Percentiles rank a stretch among this genome's conserved stretches.
Evolutionary conservation across 1,140 invertebrate species (phyloP).

Genomic region (Drosophila lacertosa): DNA sequence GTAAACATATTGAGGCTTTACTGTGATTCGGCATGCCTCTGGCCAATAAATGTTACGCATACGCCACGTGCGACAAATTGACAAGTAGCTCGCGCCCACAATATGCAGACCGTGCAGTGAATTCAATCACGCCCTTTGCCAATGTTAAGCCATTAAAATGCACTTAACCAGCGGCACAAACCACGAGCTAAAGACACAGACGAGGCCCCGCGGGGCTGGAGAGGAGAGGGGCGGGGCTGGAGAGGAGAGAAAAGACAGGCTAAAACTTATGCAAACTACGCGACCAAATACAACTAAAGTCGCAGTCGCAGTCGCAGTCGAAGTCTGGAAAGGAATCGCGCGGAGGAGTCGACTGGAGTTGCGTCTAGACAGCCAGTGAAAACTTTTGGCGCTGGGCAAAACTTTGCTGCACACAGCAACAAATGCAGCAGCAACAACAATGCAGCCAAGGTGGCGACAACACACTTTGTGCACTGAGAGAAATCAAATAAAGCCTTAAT

Average conservation of each 20-base stretch:
- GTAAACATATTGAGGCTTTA: neutral
- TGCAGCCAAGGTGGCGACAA: conserved; percentile 28
- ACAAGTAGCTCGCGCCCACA: conserved; percentile 1
- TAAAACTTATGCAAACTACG: conserved; percentile 78
- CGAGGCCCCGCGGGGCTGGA: neutral
- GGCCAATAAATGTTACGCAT: conserved; percentile 51
- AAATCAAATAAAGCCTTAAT: too few species aligned
- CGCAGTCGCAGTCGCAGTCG: conserved; percentile 44
- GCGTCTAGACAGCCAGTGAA: conserved; percentile 60
- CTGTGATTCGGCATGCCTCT: neutral
- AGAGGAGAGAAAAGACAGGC: conserved; percentile 2
- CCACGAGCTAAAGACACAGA: neutral
- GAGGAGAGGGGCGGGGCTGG: conserved; percentile 9
- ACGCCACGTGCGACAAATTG: conserved; percentile 54
- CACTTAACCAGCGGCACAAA: conserved; percentile 48
- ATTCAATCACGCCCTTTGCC: conserved; percentile 47
- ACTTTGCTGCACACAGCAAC: conserved; percentile 29
- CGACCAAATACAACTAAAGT: conserved; percentile 68
- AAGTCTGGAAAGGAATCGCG: conserved; percentile 37
- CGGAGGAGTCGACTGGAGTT: conserved; percentile 37
- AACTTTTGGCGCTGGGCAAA: conserved; percentile 65
- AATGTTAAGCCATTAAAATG: conserved; percentile 69
- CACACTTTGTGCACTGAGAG: conserved; percentile 23
- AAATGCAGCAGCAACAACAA: conserved; percentile 18
- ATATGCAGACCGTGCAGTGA: conserved; percentile 7